Base-by-base conservation (phyloP, 2,113 vertebrate species). In the Micromys minutus region DNA sequence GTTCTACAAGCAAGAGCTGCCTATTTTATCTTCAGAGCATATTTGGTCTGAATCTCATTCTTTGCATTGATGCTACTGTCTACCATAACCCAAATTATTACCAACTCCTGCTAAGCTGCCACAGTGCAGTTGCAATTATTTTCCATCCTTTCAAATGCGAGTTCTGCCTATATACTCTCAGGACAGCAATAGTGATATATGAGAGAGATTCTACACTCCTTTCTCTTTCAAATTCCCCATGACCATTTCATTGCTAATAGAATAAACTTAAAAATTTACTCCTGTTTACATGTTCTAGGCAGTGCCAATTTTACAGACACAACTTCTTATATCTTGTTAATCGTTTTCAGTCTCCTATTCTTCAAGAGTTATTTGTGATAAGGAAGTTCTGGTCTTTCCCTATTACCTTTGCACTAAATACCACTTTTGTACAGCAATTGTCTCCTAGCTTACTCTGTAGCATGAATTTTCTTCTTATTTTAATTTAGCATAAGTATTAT, bases 401-500 rank as follows among this genome's bases (percentile, higher is more conserved):
- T 75, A 55, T 17, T 19, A n/a, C 15, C 31, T 89, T 42, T 93
- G 83, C 15, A 76, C 13, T 75, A 72, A 91, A 75, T 36, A 69
- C 31, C 26, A 19, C 21, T 39, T 47, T 22, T 17, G 12, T 72
- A 7, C 31, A 47, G 61, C 31, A 75, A 69, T 1, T 12, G 15
- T 87, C 36, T 91, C 22, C 17, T 36, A 63, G 55, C 81, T 89
- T 26, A 7, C 31, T 89, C 22, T 1, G 12, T 67, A 87, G 42
- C n/a, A 39, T 26, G 94, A 90, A 24, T 50, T 83, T 50, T 9
- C 15, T 80, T 91, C 34, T 88, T 26, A 87, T 81, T 88, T 19
- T 90, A 85, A 94, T 1, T 59, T 94, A 89, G 79, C 26, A 29
- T 87, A 93, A 42, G 39, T 74, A 34, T 79, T 45, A 90, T 6